Percentiles rank a stretch among this genome's conserved stretches.
Conservation (phyloP, 2,113 vertebrate genomes). For the Microcebus lehilahytsara region DNA sequence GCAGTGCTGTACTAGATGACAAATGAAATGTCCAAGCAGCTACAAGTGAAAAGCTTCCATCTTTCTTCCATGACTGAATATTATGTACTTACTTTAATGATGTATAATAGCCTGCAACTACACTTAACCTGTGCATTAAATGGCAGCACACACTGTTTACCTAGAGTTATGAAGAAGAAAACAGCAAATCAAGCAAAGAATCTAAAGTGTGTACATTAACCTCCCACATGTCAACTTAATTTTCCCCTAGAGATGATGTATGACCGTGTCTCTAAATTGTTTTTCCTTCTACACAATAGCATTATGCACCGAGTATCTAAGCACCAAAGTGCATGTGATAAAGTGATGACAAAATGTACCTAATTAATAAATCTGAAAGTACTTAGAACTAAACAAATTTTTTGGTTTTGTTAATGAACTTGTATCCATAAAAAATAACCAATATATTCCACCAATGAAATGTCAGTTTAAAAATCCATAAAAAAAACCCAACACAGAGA, state of each 20-base stretch:
- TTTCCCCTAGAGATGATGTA: conserved; percentile 82
- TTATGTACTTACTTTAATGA: conserved; percentile 94
- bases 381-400: conserved; percentile 81
- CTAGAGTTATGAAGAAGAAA: conserved; percentile 85
- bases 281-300: conserved; percentile 77
- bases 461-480: not conserved
- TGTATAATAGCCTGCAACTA: conserved; percentile 96
- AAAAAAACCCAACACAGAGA: not conserved
- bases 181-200: conserved; percentile 85
- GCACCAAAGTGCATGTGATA: conserved; percentile 78
- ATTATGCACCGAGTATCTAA: conserved; percentile 77
- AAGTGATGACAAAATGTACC: conserved; percentile 81
- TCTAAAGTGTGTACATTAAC: conserved; percentile 83
- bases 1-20: conserved; percentile 83
- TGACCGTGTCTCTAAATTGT: conserved; percentile 75
- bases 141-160: conserved; percentile 86
- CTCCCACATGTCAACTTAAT: conserved; percentile 83
- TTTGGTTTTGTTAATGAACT: conserved; percentile 77
- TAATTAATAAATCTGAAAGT: conserved; percentile 81
- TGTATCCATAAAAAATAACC: conserved; percentile 80
- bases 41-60: conserved; percentile 90
- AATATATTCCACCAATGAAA: conserved; percentile 57
- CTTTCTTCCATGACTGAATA: conserved; percentile 89
- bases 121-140: conserved; percentile 94
- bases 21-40: conserved; percentile 88